Evolutionary conservation across 1,140 invertebrate genomes (phyloP), one percentile per base, ranked within the genome.

Genomic region (Caenorhabditis latens): DNA sequence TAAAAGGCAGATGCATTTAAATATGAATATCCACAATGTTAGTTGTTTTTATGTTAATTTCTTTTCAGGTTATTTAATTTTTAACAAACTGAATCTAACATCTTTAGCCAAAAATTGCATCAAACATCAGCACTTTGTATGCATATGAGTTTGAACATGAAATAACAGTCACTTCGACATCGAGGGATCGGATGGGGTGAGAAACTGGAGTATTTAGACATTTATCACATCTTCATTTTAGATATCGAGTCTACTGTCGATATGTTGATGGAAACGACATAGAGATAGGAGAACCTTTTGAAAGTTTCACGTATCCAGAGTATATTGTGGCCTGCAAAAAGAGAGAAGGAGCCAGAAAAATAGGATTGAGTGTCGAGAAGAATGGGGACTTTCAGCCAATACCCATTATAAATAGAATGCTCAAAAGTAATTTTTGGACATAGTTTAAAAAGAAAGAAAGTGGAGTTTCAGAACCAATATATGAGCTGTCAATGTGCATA

Each of bases 231-330:
- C 9, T 21, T 9, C 1, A 11, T 82, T 53, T 16, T 8, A 82
- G 75, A 46, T 13, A 16, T 2, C 46, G 53, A 82, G 75, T 82
- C 9, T 50, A 82, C 53, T 82, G 75, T 50, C 75, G 53, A 13
- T 82, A 82, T n/a, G 6, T 53, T 16, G 75, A 82, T n/a, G 24
- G 21, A 19, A 13, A 53, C 9, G 53, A n/a, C 6, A 4, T 5
- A 3, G 53, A 50, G 24, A 50, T 82, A 48, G 75, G 75, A 14
- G 13, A 19, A 9, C 75, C 75, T 13, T 82, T 24, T 82, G 46
- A 82, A n/a, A 53, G 21, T 48, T 57, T 53, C 32, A 32, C 53
- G 9, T 82, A 53, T 82, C 75, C 75, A 42, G 53, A 82, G 14
- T 53, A 24, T 21, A 42, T 82, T 32, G 53, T 82, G 9, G 24